Evolutionary conservation across 2,888 invertebrate species (phyloP).

Genomic region (Synanthedon tipuliformis): DNA sequence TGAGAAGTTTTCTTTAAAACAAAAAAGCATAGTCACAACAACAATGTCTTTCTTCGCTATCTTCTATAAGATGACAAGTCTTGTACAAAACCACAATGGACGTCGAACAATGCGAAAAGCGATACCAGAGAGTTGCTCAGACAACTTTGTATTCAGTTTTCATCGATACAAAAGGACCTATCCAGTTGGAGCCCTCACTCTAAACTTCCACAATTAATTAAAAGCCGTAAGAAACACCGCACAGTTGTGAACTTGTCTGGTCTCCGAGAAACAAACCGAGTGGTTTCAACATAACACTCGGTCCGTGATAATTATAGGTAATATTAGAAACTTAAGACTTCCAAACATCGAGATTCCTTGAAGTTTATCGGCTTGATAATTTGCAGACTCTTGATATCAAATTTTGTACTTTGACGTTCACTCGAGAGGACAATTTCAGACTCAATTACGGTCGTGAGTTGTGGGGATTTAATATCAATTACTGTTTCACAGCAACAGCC

Average conservation of each 20-base stretch:
- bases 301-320: background rate
- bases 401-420: background rate
- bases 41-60: no score
- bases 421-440: background rate
- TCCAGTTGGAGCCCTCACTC: background rate
- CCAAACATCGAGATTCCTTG: background rate
- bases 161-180: background rate
- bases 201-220: slow-evolving; percentile 51
- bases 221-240: slow-evolving; percentile 43
- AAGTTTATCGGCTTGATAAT: background rate
- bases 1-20: no score
- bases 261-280: slow-evolving; percentile 1
- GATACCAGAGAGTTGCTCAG: background rate
- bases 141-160: background rate
- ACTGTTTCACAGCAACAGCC: background rate
- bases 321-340: no score
- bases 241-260: slow-evolving; percentile 10
- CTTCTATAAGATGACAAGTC: no score
- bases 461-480: background rate
- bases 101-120: background rate
- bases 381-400: background rate
- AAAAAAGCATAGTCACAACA: no score
- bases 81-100: background rate
- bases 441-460: background rate
- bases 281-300: background rate